These are phyloP conservation scores for Orthonyx spaldingii DNA, from an alignment of 2,113 vertebrate species.

Conservation along the genomic window DNA sequence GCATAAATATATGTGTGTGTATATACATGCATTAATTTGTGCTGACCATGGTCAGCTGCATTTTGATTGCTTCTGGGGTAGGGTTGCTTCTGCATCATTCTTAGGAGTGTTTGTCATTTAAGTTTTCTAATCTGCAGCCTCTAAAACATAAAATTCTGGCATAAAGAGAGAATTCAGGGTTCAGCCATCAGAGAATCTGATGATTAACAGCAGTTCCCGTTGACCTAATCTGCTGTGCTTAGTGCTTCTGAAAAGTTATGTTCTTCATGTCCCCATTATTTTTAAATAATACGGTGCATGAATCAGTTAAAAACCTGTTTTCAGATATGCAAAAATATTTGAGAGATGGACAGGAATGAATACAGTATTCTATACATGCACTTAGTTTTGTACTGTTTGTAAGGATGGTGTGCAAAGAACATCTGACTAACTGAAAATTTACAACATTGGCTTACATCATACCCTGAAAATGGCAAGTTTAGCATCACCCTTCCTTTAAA, in stretches of 20 bases:
- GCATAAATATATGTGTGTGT: neutral
- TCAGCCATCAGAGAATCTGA: neutral
- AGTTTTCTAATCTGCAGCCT: neutral
- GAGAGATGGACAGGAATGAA: neutral
- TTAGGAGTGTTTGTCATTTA: neutral
- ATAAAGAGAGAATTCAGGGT: neutral
- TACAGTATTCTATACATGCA: neutral
- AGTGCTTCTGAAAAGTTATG: neutral
- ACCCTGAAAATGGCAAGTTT: neutral
- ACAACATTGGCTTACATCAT: neutral
- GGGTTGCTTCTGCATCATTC: neutral
- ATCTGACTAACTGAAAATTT: neutral
- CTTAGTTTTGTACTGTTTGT: neutral
- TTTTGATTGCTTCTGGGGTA: neutral
- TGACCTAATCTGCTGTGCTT: neutral
- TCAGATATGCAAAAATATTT: neutral
- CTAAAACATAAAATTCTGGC: neutral
- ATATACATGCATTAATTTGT: neutral
- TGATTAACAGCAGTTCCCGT: neutral
- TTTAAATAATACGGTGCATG: neutral
- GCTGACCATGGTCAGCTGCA: neutral
- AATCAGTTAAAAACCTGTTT: neutral
- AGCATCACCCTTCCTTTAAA: neutral
- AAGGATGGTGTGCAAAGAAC: neutral
- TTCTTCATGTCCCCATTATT: neutral